Evolutionary conservation across 2,113 vertebrate genomes (phyloP).

Genomic region (Mixornis gularis): DNA sequence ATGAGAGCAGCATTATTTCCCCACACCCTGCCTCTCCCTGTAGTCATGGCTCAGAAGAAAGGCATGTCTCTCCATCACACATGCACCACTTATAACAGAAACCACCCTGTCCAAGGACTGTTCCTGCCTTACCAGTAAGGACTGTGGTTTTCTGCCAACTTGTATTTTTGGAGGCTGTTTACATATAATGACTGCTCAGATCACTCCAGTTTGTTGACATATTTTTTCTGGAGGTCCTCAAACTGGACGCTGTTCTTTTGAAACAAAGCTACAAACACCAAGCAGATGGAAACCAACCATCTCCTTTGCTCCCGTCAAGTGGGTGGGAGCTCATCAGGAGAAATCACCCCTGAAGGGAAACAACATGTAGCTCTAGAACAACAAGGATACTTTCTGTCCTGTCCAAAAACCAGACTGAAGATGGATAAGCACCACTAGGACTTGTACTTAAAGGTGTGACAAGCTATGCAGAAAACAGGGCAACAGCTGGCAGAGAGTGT

Average conservation of each 20-base stretch:
- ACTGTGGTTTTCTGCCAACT: slow-evolving; percentile 1
- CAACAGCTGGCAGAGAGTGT: not conserved
- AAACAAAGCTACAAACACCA: not conserved
- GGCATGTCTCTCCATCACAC: not conserved
- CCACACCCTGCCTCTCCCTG: not conserved
- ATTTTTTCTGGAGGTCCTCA: not conserved
- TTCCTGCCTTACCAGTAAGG: not conserved
- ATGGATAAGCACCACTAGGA: not conserved
- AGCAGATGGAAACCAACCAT: not conserved
- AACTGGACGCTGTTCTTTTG: not conserved
- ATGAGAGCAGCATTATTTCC: not conserved
- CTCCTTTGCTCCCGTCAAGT: rapidly evolving
- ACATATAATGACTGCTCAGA: not conserved
- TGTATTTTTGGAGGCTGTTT: not conserved
- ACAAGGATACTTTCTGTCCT: not conserved
- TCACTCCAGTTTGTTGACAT: not conserved
- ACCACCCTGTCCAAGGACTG: not conserved
- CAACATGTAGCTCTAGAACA: not conserved
- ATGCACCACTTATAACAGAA: not conserved
- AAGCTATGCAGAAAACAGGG: not conserved
- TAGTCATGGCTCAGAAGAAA: not conserved
- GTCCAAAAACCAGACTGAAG: not conserved
- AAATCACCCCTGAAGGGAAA: not conserved
- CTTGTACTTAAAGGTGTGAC: not conserved
- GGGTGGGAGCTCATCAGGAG: not conserved